Evolutionary conservation across 2,113 vertebrate genomes (phyloP).

Genomic region (Sialia sialis): DNA sequence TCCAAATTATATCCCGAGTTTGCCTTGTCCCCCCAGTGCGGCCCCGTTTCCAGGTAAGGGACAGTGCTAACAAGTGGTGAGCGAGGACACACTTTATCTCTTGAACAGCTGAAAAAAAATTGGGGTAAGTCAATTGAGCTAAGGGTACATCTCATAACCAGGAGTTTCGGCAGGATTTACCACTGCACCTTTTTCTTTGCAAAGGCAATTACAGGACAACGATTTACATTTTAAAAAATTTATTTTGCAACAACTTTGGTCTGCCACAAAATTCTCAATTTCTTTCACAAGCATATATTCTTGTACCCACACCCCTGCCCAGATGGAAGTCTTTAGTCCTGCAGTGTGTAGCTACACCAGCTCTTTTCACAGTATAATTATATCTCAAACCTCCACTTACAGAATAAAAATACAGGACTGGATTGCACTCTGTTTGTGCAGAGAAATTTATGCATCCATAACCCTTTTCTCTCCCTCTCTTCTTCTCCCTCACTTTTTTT

Average conservation of each 20-base stretch:
- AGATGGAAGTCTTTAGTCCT: conserved; percentile 64
- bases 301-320: conserved; percentile 59
- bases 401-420: conserved; percentile 59
- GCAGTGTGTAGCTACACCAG: conserved; percentile 46
- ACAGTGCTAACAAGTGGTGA: conserved; percentile 90
- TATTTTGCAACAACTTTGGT: conserved; percentile 41
- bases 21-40: not conserved
- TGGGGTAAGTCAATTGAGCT: conserved; percentile 52
- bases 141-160: conserved; percentile 47
- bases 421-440: conserved; percentile 45
- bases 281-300: conserved; percentile 19
- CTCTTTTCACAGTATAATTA: conserved; percentile 68
- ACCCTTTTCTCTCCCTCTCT: conserved; percentile 39
- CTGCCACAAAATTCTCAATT: conserved; percentile 51
- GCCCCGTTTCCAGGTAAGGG: conserved; percentile 64
- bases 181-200: conserved; percentile 35
- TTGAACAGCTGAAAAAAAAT: conserved; percentile 71
- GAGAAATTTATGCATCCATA: conserved; percentile 51
- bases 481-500: conserved; percentile 40
- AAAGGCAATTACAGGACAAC: conserved; percentile 46
- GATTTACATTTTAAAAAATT: not conserved
- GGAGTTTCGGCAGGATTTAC: conserved; percentile 41
- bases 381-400: conserved; percentile 61
- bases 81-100: conserved; percentile 84
- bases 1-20: conserved; percentile 10